Evolutionary conservation across 2,797 vertebrate species (phyloP).

Genomic region (Falco peregrinus): DNA sequence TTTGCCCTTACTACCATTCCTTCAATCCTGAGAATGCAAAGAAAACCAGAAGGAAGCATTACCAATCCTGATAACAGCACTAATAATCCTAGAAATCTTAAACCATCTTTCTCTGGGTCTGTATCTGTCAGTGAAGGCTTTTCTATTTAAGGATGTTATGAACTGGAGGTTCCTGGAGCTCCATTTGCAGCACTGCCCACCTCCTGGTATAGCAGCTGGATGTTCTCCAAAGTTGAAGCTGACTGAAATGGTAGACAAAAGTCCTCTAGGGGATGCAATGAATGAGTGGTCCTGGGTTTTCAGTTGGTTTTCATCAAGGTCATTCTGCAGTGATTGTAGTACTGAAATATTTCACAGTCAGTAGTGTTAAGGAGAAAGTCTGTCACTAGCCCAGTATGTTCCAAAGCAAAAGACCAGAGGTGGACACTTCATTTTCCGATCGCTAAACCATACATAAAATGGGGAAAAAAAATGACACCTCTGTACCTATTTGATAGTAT

Average conservation of each 20-base stretch:
- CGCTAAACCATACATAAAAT: background rate
- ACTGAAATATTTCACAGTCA: background rate
- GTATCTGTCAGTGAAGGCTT: background rate
- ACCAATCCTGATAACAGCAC: background rate
- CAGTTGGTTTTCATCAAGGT: background rate
- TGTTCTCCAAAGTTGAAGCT: background rate
- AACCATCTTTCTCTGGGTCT: background rate
- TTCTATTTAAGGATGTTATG: background rate
- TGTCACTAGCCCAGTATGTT: background rate
- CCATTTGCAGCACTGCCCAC: background rate
- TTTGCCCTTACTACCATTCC: background rate
- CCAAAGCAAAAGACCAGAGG: background rate
- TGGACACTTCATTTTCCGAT: background rate
- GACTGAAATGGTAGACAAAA: background rate
- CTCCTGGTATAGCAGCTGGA: background rate
- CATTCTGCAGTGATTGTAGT: background rate
- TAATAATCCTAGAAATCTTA: background rate
- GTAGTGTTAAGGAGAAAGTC: background rate
- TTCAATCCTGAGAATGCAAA: background rate
- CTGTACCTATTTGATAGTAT: background rate
- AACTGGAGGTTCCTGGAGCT: background rate
- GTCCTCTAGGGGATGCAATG: background rate
- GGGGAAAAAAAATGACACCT: background rate
- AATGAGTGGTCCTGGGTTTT: background rate
- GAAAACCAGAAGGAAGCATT: background rate